Evolutionary conservation across 2,888 invertebrate species (phyloP).

Genomic region (Blastobasis adustella): DNA sequence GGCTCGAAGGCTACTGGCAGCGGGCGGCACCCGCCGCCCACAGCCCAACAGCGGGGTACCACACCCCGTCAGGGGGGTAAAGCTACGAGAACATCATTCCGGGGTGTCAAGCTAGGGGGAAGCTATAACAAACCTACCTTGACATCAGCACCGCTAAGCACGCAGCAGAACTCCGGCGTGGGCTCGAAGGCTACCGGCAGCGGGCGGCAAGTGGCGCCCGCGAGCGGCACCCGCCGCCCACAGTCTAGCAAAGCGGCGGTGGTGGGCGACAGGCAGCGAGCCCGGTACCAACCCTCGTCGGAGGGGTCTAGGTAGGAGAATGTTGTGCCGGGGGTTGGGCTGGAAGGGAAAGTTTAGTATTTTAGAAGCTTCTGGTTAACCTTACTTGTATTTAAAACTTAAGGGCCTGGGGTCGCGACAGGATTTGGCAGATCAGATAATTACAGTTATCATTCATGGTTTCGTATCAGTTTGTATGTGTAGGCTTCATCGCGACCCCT

Average conservation of each 20-base stretch:
- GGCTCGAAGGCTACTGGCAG: constrained; percentile 22
- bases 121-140: constrained; percentile 22
- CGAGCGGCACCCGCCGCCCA: constrained; percentile 19
- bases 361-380: too few species aligned
- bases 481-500: too few species aligned
- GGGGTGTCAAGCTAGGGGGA: constrained; percentile 22
- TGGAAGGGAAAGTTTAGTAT: constrained; percentile 13
- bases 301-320: constrained; percentile 37
- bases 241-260: constrained; percentile 42
- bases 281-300: constrained; percentile 56
- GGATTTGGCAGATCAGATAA: too few species aligned
- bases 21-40: too few species aligned
- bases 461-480: too few species aligned
- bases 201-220: constrained; percentile 16
- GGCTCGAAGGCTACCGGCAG: constrained; percentile 25
- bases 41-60: too few species aligned
- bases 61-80: too few species aligned
- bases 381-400: too few species aligned
- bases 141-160: constrained; percentile 21
- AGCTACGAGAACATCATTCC: too few species aligned
- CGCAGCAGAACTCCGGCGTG: constrained; percentile 47
- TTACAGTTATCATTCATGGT: too few species aligned
- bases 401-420: too few species aligned
- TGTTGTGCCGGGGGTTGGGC: constrained; percentile 35
- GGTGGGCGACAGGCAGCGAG: constrained; percentile 29